Percentiles rank a stretch among this genome's conserved stretches.
Conservation (phyloP, 2,113 vertebrate species). For the Lagenorhynchus albirostris region DNA sequence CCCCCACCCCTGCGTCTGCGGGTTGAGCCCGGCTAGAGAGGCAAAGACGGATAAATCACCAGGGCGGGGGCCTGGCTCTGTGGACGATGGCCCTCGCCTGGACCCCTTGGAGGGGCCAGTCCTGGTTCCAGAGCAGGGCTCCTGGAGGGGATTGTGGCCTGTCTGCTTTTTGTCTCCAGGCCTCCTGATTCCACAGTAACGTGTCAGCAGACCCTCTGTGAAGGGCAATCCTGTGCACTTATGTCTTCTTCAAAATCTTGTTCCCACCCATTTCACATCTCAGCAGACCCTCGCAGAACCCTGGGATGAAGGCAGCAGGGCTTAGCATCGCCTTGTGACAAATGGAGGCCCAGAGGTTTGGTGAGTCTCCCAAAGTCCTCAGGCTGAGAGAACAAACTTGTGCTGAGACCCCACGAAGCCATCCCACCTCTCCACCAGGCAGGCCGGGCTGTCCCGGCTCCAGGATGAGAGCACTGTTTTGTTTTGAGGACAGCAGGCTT, state of each 20-base stretch:
- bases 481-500: not conserved
- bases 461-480: accelerated
- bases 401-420: not conserved
- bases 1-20: not conserved
- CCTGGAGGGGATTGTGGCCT: not conserved
- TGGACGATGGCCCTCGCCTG: not conserved
- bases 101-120: not conserved
- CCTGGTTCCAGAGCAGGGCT: not conserved
- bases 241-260: not conserved
- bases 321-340: not conserved
- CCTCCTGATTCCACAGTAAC: not conserved
- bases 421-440: not conserved
- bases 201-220: not conserved
- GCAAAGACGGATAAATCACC: conserved; percentile 36
- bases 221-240: not conserved
- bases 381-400: not conserved
- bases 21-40: not conserved
- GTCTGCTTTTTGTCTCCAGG: not conserved
- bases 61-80: not conserved
- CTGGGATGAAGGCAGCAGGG: not conserved
- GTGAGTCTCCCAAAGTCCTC: not conserved
- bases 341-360: not conserved
- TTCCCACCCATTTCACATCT: not conserved
- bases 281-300: not conserved
- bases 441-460: not conserved